Base-by-base conservation (phyloP, 2,113 vertebrate genomes). In the Semnornis frantzii region DNA sequence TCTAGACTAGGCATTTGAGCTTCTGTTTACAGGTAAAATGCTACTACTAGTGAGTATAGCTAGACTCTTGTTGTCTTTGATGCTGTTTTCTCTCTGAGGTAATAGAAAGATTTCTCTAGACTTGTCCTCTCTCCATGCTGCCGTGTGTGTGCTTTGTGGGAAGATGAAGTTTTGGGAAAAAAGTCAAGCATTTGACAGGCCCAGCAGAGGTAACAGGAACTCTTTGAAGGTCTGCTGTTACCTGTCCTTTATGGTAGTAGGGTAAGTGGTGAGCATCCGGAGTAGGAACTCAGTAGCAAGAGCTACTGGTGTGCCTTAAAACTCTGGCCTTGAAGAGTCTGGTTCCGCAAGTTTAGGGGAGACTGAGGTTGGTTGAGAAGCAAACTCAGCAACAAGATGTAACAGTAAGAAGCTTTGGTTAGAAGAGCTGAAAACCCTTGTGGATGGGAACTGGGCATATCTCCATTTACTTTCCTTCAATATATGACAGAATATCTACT, bases 401-500 rank as follows among this genome's bases (percentile, higher is more conserved):
- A 57, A 17, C 44, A n/a, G n/a, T 34, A 25, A 64, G 76, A 50
- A 77, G 60, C 37, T 82, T 44, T 64, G 54, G 3, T 48, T 23
- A 12, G 42, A 78, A 50, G 30, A 73, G 50, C 74, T 70, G 39
- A 16, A 50, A 70, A 8, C 39, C 42, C 10, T 68, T 70, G 37
- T 1, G 10, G 62, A 3, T 73, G 39, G 10, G 23, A 85, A 30
- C 21, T 15, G 19, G 28, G 20, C 13, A 1, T 6, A 9, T 48
- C 27, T 85, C 44, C 2, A 2, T 27, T 60, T 31, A 3, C 21
- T 15, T 50, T 87, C 73, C 57, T 73, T 69, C 21, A 59, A 2
- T 28, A 34, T 21, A 2, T 0, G 0, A 10, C 8, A 60, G 77
- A 59, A 64, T 19, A 16, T 15, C 8, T 60, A 9, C 21, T 62